Conservation (phyloP, 23 tunicate genomes). For the Styela clava region DNA sequence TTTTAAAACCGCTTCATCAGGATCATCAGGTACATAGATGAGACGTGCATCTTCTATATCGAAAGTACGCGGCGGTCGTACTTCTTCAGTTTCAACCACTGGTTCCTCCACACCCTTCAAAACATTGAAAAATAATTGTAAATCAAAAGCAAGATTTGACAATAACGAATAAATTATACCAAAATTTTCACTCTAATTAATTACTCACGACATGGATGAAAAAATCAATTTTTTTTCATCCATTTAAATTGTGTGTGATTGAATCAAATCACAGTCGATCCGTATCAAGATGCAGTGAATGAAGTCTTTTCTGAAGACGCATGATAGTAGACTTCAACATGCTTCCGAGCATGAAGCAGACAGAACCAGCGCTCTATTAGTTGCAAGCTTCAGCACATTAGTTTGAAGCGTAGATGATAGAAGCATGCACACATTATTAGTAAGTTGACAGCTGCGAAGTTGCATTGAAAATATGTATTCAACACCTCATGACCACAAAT, state of each 20-base stretch:
- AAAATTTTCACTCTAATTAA: too few relatives aligned
- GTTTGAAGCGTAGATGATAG: not conserved
- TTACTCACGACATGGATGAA: too few relatives aligned
- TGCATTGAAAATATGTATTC: too few relatives aligned
- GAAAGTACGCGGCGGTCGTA: not conserved
- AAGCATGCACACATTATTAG: not conserved
- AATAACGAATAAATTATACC: too few relatives aligned
- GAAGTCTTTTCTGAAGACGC: not conserved
- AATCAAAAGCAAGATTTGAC: too few relatives aligned
- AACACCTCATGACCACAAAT: too few relatives aligned
- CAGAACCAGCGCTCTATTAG: not conserved
- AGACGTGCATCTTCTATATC: not conserved
- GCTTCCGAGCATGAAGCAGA: not conserved
- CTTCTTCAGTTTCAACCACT: not conserved
- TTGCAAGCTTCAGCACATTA: not conserved
- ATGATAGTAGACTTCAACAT: not conserved
- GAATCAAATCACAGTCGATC: too few relatives aligned
- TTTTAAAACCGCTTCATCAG: not conserved
- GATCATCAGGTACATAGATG: not conserved
- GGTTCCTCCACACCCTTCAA: not conserved
- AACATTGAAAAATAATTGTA: not conserved
- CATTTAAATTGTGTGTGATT: too few relatives aligned
- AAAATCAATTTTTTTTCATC: too few relatives aligned
- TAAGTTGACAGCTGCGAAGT: not conserved
- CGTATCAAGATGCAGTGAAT: not conserved